Conservation (phyloP, 92 coral and sea anemone species). For the Siderastrea siderea region DNA sequence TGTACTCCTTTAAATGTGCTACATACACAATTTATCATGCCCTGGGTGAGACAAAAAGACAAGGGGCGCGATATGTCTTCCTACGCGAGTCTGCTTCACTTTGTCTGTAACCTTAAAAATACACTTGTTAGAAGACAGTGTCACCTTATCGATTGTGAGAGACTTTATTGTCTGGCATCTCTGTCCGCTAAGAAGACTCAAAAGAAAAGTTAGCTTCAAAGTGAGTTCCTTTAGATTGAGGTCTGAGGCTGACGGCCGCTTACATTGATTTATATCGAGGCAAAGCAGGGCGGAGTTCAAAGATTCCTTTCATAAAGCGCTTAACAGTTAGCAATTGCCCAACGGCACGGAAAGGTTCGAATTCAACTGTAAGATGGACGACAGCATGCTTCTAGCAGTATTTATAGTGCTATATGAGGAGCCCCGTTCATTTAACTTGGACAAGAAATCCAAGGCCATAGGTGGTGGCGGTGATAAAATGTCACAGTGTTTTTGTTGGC, state of each 20-base stretch:
- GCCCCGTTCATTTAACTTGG: too few relatives aligned
- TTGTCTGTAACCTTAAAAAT: constrained; percentile 33
- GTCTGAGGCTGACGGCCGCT: constrained; percentile 16
- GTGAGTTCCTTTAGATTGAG: constrained; percentile 45
- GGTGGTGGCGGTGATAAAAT: neutral
- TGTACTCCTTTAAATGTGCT: constrained; percentile 23
- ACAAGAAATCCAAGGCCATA: too few relatives aligned
- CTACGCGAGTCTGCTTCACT: constrained; percentile 61
- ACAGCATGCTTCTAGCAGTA: too few relatives aligned
- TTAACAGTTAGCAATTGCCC: constrained; percentile 61
- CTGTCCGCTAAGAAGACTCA: constrained; percentile 2
- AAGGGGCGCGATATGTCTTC: constrained; percentile 36
- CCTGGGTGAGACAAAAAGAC: constrained; percentile 4
- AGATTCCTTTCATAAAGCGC: constrained; percentile 66
- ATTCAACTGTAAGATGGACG: too few relatives aligned
- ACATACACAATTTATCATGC: constrained; percentile 38
- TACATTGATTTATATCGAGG: constrained; percentile 47
- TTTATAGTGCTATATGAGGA: too few relatives aligned
- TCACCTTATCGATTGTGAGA: constrained; percentile 17
- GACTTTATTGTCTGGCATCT: constrained; percentile 64
- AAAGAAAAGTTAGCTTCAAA: constrained; percentile 31
- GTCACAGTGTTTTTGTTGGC: constrained; percentile 1
- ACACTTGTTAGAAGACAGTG: constrained; percentile 20
- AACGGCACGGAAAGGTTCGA: constrained; percentile 25
- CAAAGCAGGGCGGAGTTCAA: constrained; percentile 40